Evolutionary conservation across 2,113 vertebrate genomes (phyloP).

Genomic region (Brachypodius melanocephalos): DNA sequence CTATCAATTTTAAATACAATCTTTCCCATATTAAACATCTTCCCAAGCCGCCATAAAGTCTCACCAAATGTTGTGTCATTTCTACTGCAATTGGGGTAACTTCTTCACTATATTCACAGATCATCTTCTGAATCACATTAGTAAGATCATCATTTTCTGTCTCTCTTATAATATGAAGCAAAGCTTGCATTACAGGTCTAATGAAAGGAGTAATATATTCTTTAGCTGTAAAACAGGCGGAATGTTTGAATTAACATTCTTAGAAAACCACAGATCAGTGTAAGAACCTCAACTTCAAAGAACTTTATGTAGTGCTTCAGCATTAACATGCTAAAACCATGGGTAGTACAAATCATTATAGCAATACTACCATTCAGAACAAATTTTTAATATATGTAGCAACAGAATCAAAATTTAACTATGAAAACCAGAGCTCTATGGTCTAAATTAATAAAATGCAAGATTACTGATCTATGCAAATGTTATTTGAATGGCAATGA

Average conservation of each 20-base stretch:
- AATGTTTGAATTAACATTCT: not conserved
- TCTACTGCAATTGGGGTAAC: conserved; percentile 98
- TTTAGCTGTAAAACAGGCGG: conserved; percentile 82
- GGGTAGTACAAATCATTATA: not conserved
- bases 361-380: not conserved
- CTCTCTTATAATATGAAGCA: conserved; percentile 97
- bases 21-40: not conserved
- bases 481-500: not conserved
- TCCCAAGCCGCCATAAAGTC: conserved; percentile 2
- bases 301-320: not conserved
- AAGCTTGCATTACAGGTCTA: conserved; percentile 96
- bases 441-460: not conserved
- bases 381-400: not conserved
- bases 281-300: not conserved
- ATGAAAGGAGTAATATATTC: conserved; percentile 97
- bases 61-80: conserved; percentile 99
- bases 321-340: not conserved
- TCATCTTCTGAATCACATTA: conserved; percentile 99
- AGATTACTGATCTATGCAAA: not conserved
- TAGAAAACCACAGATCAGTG: not conserved
- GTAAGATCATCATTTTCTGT: conserved; percentile 99
- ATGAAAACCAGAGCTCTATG: not conserved
- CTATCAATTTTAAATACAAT: not conserved
- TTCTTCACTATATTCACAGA: conserved; percentile 98
- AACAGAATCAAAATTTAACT: not conserved